phyloP scores from a whole-genome alignment of 2,113 vertebrate genomes.

The Manacus vitellinus region DNA sequence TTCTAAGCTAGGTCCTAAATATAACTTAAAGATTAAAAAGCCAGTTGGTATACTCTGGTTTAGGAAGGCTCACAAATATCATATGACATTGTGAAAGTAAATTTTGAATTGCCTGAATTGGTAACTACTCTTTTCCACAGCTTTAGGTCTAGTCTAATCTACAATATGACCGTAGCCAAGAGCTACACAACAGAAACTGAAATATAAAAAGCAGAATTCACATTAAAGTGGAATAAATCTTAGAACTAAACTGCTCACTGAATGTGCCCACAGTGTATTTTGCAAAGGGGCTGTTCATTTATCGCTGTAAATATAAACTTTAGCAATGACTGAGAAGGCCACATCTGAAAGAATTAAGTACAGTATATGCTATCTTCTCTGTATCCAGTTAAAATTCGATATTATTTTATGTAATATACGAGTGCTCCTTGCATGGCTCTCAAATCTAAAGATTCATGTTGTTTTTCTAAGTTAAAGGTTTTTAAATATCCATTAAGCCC shows the following conservation, averaged over 20 bases:
- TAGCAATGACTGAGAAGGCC: not conserved
- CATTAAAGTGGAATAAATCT: not conserved
- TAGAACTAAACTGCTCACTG: not conserved
- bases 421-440: not conserved
- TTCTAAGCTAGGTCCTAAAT: not conserved
- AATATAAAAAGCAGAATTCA: not conserved
- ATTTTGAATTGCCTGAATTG: not conserved
- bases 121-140: not conserved
- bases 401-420: not conserved
- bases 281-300: not conserved
- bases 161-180: not conserved
- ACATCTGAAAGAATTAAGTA: not conserved
- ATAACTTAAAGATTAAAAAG: not conserved
- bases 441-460: not conserved
- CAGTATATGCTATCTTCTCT: not conserved
- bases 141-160: not conserved
- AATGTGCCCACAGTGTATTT: not conserved
- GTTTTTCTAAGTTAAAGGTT: not conserved
- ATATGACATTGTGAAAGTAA: not conserved
- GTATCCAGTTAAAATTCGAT: not conserved
- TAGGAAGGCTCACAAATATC: not conserved
- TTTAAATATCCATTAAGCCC: constrained; percentile 39
- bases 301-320: not conserved
- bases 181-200: not conserved
- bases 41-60: not conserved